These are phyloP conservation scores for Acanthosoma haemorrhoidale DNA, from an alignment of 2,888 invertebrate genomes.

Conservation along the genomic window DNA sequence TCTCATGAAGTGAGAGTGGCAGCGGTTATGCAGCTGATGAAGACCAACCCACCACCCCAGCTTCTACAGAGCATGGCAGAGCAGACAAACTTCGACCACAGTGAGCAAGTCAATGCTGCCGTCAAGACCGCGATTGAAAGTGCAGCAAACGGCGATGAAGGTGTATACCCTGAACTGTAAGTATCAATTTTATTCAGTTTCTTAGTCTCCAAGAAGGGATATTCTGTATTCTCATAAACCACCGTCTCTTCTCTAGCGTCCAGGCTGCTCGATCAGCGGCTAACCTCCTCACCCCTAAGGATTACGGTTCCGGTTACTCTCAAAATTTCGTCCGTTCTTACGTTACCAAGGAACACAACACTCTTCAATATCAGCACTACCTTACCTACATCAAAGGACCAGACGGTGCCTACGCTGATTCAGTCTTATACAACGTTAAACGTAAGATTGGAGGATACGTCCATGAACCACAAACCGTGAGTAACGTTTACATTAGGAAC, in stretches of 20 bases:
- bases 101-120: slow-evolving; percentile 59
- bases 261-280: slow-evolving; percentile 51
- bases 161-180: slow-evolving; percentile 50
- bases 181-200: slow-evolving; percentile 41
- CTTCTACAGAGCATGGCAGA: slow-evolving; percentile 67
- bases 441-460: slow-evolving; percentile 46
- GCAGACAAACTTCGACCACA: slow-evolving; percentile 60
- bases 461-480: slow-evolving; percentile 40
- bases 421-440: slow-evolving; percentile 43
- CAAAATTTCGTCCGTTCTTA: slow-evolving; percentile 39
- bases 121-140: slow-evolving; percentile 55
- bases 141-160: slow-evolving; percentile 17
- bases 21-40: slow-evolving; percentile 58
- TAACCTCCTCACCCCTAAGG: slow-evolving; percentile 48
- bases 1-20: slow-evolving; percentile 59
- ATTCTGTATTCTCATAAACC: neutral
- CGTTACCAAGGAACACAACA: slow-evolving; percentile 44
- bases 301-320: slow-evolving; percentile 41
- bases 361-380: slow-evolving; percentile 48
- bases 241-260: slow-evolving; percentile 45
- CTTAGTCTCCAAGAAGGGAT: neutral
- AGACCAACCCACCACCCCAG: slow-evolving; percentile 55
- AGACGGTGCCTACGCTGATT: slow-evolving; percentile 54
- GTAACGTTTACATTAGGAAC: slow-evolving; percentile 24
- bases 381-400: slow-evolving; percentile 53